Base-by-base conservation (phyloP, 2,113 vertebrate species). In the Salvator merianae region DNA sequence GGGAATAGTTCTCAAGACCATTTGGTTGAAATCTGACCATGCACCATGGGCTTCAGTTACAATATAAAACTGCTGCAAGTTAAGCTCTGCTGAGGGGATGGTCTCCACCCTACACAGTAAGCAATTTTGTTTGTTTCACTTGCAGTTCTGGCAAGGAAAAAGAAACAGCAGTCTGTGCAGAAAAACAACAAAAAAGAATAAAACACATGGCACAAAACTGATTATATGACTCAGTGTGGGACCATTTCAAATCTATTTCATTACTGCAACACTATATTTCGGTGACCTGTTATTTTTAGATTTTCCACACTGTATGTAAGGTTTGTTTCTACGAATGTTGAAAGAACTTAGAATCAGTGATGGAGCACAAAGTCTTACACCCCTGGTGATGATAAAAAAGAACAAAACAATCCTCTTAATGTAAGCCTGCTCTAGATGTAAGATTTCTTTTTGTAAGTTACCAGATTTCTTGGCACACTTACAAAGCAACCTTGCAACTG, bases 51-150 rank as follows among this genome's bases (percentile, higher is more conserved):
- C 53, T 79, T 59, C 65, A 72, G 69, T 22, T 14, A 77, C 53
- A 85, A 71, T 71, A 10, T 71, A 78, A 82, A 43, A 81, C 30
- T 84, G 78, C 75, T 20, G 22, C 34, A 47, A 86, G 63, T 26
- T 72, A 34, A 87, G 22, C 38, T 88, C 53, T 75, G n/a, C 79
- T 43, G 80, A 86, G 76, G 53, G 32, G 83, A 28, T 30, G 47
- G 0, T 30, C 5, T 22, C n/a, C 4, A 10, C 62, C 34, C 72
- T 65, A 40, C 69, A 50, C 63, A 79, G 47, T 72, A 81, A 85
- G 32, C 53, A 69, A 62, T 36, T 85, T 86, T 26, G 40, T 82
- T 77, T 86, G 65, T 86, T 86, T 34, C 38, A 77, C 65, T 40
- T 63, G n/a, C 36, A 68, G 74, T 26, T 53, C 66, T 77, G 87